A percentile compares a stretch with the other conserved stretches of the same genome.
Conservation (phyloP, 64 coral and sea anemone species). For the Pocillopora verrucosa region DNA sequence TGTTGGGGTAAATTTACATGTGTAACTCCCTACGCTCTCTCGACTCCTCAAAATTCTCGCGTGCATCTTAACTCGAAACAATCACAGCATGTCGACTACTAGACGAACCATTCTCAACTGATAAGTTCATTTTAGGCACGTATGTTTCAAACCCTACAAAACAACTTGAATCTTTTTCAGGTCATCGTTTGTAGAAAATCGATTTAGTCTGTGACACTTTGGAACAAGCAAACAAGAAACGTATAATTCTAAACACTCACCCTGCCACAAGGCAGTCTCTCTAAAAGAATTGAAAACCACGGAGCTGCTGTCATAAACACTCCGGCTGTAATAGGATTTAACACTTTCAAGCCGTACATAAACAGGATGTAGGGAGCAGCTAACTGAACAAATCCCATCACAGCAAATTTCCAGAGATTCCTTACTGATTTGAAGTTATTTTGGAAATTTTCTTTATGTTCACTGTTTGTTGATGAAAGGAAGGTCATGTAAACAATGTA, state of each 20-base stretch:
- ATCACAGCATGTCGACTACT: no score
- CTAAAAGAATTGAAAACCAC: slow-evolving; percentile 81
- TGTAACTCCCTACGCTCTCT: no score
- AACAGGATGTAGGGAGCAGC: slow-evolving; percentile 92
- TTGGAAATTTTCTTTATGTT: slow-evolving; percentile 54
- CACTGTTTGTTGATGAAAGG: slow-evolving; percentile 45
- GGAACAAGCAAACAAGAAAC: no score
- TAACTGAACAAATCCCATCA: slow-evolving; percentile 89
- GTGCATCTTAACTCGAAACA: no score
- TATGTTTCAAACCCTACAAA: no score
- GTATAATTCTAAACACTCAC: slow-evolving; percentile 13
- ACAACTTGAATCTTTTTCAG: no score
- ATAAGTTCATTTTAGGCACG: no score
- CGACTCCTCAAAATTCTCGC: no score
- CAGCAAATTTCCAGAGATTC: slow-evolving; percentile 76
- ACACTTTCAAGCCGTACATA: slow-evolving; percentile 80
- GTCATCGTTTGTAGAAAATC: no score
- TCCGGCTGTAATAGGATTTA: slow-evolving; percentile 80
- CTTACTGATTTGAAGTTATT: slow-evolving; percentile 52
- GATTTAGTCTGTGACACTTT: no score
- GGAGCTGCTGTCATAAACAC: slow-evolving; percentile 82
- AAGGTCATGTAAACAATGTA: slow-evolving; percentile 60
- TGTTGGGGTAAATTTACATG: no score
- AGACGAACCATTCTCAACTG: no score
- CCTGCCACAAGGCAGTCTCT: slow-evolving; percentile 74